Base-by-base conservation (phyloP, 2,797 vertebrate species). In the Aeoliscus strigatus region DNA sequence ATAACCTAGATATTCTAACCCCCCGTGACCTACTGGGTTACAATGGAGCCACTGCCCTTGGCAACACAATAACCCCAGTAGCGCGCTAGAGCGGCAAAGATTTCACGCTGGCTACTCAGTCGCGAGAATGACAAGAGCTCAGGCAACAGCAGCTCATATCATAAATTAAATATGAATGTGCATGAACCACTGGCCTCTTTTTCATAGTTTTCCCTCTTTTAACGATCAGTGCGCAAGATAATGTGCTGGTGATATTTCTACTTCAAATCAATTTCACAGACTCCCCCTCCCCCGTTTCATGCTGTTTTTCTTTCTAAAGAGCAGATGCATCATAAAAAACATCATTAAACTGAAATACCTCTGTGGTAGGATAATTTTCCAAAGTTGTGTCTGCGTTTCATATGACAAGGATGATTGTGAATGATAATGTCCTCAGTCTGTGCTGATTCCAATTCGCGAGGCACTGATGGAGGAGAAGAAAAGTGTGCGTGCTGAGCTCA, bases 1-100 rank as follows among this genome's bases (percentile, higher is more conserved):
- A 57, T 83, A 83, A 77, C 80, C 83, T 47, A 84, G 72, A 84
- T 83, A 83, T 68, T 50, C 18, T 47, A 58, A 51, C 62, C 66
- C 66, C 74, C 45, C 34, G 25, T 72, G 62, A 54, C 58, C 58
- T 26, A 68, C 35, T 62, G 61, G 62, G 42, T 55, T 56, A 45
- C 18, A 23, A 59, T 38, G 33, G 54, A 40, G 39, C 24, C 14
- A 2, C 43, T 44, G 59, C 66, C 62, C 62, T 59, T 55, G 55
- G 70, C 68, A 76, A 76, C 44, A 70, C 41, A 65, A 60, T 63
- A 59, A 55, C 66, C 61, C 66, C 54, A 33, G 45, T 38, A 60
- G 61, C 0, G 14, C 53, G 36, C 12, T 44, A 32, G 27, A 33
- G 3, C 41, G 14, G n/a, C 7, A 4, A 14, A 25, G 53, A 50